Percentiles rank a stretch among this genome's conserved stretches.
Conservation (phyloP, 2,797 vertebrate genomes). For the Australoheros facetus region DNA sequence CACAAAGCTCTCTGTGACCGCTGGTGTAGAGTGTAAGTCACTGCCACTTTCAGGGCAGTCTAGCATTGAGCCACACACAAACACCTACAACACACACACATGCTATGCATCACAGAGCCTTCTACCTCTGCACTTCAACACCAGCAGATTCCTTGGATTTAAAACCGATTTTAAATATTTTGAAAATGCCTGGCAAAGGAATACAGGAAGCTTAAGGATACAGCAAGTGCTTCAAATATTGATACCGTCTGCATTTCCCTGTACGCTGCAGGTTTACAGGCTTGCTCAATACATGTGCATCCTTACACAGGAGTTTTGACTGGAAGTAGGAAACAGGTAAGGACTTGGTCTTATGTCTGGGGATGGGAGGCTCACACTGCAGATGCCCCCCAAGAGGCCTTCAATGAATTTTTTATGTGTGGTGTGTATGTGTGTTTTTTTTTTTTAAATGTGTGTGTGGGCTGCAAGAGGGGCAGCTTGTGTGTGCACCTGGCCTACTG, state of each 20-base stretch:
- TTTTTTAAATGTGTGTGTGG: conserved; percentile 32
- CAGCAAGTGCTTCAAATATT: conserved; percentile 37
- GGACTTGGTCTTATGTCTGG: conserved; percentile 49
- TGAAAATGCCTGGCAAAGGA: conserved; percentile 1
- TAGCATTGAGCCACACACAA: conserved; percentile 36
- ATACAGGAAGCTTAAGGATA: conserved; percentile 22
- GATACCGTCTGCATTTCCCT: conserved; percentile 17
- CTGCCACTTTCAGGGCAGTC: conserved; percentile 64
- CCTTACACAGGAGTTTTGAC: conserved; percentile 34
- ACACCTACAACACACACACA: background rate
- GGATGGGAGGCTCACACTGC: conserved; percentile 66
- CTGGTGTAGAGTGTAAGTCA: conserved; percentile 73
- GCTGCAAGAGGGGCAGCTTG: conserved; percentile 66
- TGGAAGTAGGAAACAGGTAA: conserved; percentile 35
- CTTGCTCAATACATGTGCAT: conserved; percentile 24
- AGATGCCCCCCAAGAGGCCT: conserved; percentile 60
- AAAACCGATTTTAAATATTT: conserved; percentile 1
- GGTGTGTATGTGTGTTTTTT: conserved; percentile 30
- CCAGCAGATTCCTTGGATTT: background rate
- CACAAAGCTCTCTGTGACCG: conserved; percentile 73
- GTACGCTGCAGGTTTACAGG: conserved; percentile 6
- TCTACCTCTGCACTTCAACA: conserved; percentile 2
- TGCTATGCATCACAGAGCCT: background rate
- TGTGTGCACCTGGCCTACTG: conserved; percentile 76
- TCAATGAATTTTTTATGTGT: conserved; percentile 78